Conservation (phyloP, 2,113 vertebrate species). For the Gila orcuttii region DNA sequence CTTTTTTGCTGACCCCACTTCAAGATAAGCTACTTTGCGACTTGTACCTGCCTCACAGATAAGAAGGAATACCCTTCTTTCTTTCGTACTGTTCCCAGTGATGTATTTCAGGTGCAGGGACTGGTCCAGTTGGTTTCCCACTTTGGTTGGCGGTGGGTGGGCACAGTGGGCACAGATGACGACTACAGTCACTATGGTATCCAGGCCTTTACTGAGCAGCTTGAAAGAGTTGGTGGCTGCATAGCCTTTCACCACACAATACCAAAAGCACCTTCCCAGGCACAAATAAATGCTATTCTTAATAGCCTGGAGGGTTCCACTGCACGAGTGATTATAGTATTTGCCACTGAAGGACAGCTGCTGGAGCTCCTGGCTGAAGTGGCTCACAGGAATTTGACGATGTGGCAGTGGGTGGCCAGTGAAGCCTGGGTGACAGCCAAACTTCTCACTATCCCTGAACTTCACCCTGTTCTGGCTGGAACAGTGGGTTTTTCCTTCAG, state of each 20-base stretch:
- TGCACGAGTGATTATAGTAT: slow-evolving; percentile 72
- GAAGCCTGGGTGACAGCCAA: slow-evolving; percentile 69
- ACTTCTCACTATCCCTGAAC: slow-evolving; percentile 66
- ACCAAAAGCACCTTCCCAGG: slow-evolving; percentile 62
- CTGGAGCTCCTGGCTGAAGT: slow-evolving; percentile 69
- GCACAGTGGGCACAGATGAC: slow-evolving; percentile 74
- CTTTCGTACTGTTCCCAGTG: slow-evolving; percentile 68
- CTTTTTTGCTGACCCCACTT: neutral
- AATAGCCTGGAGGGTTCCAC: slow-evolving; percentile 67
- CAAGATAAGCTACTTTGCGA: slow-evolving; percentile 70
- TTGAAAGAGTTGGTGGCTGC: slow-evolving; percentile 68
- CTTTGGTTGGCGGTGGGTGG: slow-evolving; percentile 68
- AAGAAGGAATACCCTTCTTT: slow-evolving; percentile 66
- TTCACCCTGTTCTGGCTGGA: slow-evolving; percentile 68
- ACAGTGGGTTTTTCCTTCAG: slow-evolving; percentile 75
- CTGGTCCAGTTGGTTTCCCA: slow-evolving; percentile 63
- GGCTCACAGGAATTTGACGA: slow-evolving; percentile 69
- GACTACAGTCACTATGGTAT: slow-evolving; percentile 78
- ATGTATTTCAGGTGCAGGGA: slow-evolving; percentile 65
- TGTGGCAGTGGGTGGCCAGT: slow-evolving; percentile 68
- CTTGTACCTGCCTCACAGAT: slow-evolving; percentile 65
- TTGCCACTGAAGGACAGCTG: slow-evolving; percentile 73
- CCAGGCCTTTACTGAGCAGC: slow-evolving; percentile 72
- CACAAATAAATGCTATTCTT: slow-evolving; percentile 63
- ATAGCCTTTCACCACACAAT: slow-evolving; percentile 67